These are phyloP conservation scores for Dendrocincla tyrannina DNA, from an alignment of 2,797 vertebrate genomes.

Conservation along the genomic window DNA sequence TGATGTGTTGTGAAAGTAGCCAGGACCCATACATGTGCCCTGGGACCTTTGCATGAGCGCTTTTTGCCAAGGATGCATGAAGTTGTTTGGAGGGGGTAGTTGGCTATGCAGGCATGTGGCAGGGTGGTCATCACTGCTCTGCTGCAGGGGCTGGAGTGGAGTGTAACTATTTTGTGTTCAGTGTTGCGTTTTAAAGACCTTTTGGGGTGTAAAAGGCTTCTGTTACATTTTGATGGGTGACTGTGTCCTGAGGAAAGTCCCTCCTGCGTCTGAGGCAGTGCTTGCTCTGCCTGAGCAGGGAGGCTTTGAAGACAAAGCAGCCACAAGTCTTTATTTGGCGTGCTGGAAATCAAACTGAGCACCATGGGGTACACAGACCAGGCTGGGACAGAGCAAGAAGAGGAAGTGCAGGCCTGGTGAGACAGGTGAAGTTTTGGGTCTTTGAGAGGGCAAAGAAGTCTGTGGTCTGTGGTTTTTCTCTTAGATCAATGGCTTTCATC, in stretches of 20 bases:
- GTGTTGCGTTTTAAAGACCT: background rate
- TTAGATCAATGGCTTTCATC: background rate
- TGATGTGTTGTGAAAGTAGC: background rate
- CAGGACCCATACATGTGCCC: fast-evolving
- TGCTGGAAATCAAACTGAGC: background rate
- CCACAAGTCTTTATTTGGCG: background rate
- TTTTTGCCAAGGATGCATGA: background rate
- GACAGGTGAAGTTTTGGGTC: background rate
- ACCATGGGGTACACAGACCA: fast-evolving
- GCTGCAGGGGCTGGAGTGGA: background rate
- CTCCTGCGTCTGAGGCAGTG: background rate
- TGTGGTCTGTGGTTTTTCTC: background rate
- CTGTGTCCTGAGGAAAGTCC: fast-evolving
- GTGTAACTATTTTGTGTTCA: background rate
- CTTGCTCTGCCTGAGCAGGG: background rate
- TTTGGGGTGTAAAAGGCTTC: background rate
- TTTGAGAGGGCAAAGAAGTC: background rate
- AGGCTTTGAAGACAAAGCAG: background rate
- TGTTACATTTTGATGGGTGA: fast-evolving
- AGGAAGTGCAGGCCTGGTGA: background rate
- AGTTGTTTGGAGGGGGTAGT: background rate
- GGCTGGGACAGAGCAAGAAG: background rate
- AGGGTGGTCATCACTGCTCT: background rate
- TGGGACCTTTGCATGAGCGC: background rate
- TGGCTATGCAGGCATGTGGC: no score